These are phyloP conservation scores for Centroberyx gerrardi DNA, from an alignment of 2,797 vertebrate genomes.

Conservation along the genomic window DNA sequence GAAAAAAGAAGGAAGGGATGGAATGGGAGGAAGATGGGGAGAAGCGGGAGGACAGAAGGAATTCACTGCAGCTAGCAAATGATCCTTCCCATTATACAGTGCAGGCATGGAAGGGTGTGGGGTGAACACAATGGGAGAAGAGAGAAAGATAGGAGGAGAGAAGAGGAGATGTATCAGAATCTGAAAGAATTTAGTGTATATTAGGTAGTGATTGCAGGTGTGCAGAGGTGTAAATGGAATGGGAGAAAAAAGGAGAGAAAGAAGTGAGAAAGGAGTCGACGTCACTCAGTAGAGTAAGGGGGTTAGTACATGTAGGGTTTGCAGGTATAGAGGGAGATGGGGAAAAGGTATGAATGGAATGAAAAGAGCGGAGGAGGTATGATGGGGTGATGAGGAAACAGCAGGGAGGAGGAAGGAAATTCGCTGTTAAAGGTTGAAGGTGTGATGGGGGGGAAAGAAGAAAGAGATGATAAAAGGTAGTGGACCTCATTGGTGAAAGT, in stretches of 20 bases:
- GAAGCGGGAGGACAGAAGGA: not conserved
- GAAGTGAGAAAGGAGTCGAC: not conserved
- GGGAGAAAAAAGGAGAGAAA: not conserved
- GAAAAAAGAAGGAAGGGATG: not conserved
- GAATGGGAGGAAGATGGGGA: not conserved
- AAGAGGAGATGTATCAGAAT: too few relatives aligned
- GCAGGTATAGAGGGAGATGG: not conserved
- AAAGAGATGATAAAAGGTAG: not conserved
- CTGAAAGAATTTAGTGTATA: too few relatives aligned
- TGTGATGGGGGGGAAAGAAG: not conserved
- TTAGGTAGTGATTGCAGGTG: too few relatives aligned
- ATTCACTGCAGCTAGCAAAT: not conserved
- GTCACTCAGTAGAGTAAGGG: not conserved
- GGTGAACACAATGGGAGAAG: too few relatives aligned
- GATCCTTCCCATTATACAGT: too few relatives aligned
- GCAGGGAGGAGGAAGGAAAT: not conserved
- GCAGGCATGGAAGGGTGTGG: too few relatives aligned
- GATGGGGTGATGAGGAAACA: not conserved
- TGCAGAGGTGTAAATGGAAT: not conserved
- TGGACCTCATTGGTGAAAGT: not conserved
- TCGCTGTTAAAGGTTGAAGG: not conserved
- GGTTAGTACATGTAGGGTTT: not conserved
- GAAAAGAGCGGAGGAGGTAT: not conserved
- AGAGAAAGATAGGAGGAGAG: too few relatives aligned
- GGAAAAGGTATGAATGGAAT: not conserved